These are phyloP conservation scores for Aphidius ervi DNA, from an alignment of 1,140 invertebrate genomes.

Conservation along the genomic window DNA sequence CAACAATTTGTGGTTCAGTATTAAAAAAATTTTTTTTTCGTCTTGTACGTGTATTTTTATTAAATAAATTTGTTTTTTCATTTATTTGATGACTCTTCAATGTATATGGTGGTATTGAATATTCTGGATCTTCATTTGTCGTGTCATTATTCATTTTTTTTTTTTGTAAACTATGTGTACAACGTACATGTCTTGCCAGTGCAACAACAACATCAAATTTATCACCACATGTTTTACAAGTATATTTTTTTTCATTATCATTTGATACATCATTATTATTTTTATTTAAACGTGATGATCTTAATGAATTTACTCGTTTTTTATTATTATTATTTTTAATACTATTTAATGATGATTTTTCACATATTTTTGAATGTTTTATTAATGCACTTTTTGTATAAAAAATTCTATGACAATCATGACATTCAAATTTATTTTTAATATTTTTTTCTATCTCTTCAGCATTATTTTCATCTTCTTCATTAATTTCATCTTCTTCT, in stretches of 20 bases:
- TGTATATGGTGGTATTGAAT: background rate
- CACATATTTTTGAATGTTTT: background rate
- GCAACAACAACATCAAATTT: slow-evolving; percentile 46
- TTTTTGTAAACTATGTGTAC: slow-evolving; percentile 31
- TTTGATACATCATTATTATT: background rate
- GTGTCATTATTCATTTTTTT: background rate
- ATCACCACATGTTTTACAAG: slow-evolving; percentile 46
- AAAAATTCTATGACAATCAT: slow-evolving; percentile 12
- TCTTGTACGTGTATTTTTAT: background rate
- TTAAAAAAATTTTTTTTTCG: background rate
- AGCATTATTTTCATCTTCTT: slow-evolving; percentile 25
- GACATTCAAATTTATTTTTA: slow-evolving; percentile 25
- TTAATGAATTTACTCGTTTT: slow-evolving; percentile 19
- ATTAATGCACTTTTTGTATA: background rate
- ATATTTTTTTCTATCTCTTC: slow-evolving; percentile 27
- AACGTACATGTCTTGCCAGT: slow-evolving; percentile 44
- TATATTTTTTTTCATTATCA: slow-evolving; percentile 30
- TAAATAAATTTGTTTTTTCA: slow-evolving; percentile 12
- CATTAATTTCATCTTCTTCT: slow-evolving; percentile 24
- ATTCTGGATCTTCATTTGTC: background rate
- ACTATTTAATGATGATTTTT: background rate
- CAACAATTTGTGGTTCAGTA: background rate
- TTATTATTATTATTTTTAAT: background rate
- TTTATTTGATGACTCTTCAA: slow-evolving; percentile 15
- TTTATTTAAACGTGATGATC: background rate